Conservation (phyloP, 2,113 vertebrate genomes). For the Anolis carolinensis region DNA sequence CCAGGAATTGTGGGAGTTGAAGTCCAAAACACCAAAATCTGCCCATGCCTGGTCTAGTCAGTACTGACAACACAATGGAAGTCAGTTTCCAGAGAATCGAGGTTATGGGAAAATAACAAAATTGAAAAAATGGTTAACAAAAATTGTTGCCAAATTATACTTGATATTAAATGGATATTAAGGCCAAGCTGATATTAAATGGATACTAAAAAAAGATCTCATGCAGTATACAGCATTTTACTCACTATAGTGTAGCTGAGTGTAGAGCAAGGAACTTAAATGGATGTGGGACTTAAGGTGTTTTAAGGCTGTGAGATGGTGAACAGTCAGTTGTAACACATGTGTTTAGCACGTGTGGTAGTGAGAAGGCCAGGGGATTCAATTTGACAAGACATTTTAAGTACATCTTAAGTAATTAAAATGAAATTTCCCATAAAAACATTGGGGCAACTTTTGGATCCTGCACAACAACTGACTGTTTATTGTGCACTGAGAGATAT, state of each 20-base stretch:
- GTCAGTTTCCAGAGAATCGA: background rate
- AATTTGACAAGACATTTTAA: background rate
- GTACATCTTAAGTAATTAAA: background rate
- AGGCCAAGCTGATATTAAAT: background rate
- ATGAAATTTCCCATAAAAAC: background rate
- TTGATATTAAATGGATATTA: background rate
- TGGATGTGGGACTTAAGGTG: too few relatives aligned
- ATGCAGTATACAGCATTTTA: background rate
- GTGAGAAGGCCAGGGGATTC: background rate
- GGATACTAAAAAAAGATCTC: background rate
- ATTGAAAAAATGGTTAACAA: background rate
- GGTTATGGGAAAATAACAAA: background rate
- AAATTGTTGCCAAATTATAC: background rate
- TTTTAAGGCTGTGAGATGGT: too few relatives aligned
- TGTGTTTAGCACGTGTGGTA: background rate
- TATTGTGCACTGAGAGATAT: background rate
- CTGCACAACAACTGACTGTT: background rate
- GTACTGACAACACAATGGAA: too few relatives aligned
- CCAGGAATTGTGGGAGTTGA: too few relatives aligned
- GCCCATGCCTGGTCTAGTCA: too few relatives aligned
- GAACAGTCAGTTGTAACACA: too few relatives aligned
- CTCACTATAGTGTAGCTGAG: background rate
- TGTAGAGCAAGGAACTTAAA: background rate
- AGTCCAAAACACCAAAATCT: too few relatives aligned
- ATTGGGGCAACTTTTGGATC: background rate